Evolutionary conservation across 2,113 vertebrate species (phyloP), one percentile per base, ranked within the genome.

Genomic region (Melanostigma gelatinosum): DNA sequence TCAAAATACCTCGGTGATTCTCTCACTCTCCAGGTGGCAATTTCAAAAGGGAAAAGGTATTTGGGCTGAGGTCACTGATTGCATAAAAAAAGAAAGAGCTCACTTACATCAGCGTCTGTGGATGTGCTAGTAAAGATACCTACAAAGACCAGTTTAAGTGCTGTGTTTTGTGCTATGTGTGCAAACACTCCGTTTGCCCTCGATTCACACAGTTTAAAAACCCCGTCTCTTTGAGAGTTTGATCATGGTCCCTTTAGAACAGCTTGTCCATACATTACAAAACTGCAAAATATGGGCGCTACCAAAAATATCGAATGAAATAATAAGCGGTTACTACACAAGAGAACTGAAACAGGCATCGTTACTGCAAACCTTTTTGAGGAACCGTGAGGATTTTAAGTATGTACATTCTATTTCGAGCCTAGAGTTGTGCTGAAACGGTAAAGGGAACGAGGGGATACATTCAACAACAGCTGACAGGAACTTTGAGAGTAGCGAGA

Each of bases 191-290:
- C 58, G 68, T 79, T 52, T 58, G 54, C 77, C 60, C 67, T 65
- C 69, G 60, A 74, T 64, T 89, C 62, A 77, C 77, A 84, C 76
- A 75, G 69, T 73, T 83, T 72, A 40, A 76, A 86, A 89, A 79
- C 64, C 63, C 70, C 82, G 71, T 75, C 64, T 72, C 60, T 65
- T 44, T 62, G 40, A 63, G 83, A 87, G 68, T 91, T 93, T 92
- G 92, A 91, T 92, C 92, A 73, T 95, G 94, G 95, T 95, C 94
- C 95, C 93, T 93, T 93, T 89, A 85, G 92, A 93, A 93, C 89
- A 86, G 90, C 93, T 93, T 93, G 92, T 88, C 91, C 86, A 77
- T 72, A 75, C 60, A 66, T 90, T 84, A 85, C 88, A 86, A 93
- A 94, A 92, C 90, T 85, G 87, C 76, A 85, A 83, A 81, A 81